Base-by-base conservation (phyloP, 2,888 invertebrate species). In the Polietes domitor region DNA sequence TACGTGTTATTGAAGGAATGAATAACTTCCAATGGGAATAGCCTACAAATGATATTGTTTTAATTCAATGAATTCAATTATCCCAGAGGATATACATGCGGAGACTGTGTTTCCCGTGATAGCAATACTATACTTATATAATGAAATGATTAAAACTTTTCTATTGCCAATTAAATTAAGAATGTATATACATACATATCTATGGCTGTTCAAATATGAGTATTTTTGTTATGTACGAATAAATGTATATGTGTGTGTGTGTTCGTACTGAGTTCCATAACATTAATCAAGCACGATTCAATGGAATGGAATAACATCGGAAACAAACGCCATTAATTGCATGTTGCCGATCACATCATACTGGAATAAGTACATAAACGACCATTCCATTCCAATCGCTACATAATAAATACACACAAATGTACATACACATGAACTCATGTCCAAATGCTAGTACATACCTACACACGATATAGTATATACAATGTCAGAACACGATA, bases 311-410 rank as follows among this genome's bases (percentile, higher is more conserved):
- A 65, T 28, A 61, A 17, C 32, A 61, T 32, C 41, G n/a, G 65
- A 65, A 65, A 37, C 65, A 65, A 65, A 41, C 65, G 41, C 65
- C 65, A 65, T 65, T 65, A 65, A 65, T 65, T 65, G 32, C 21
- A 19, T 65, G 21, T 37, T 9, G 61, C 61, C 61, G 61, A 28
- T n/a, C 61, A 61, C 61, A 61, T 28, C 47, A 15, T 47, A 47
- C n/a, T 17, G 28, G 28, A 61, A 1, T 4, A 28, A 19, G 61
- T 28, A n/a, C 28, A 17, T 37, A 37, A 37, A 7, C 37, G 12
- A 37, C 37, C 37, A 10, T 10, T 9, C 37, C 6, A 32, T 32
- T n/a, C n/a, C 5, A 32, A n/a, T 21, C 65, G 65, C 17, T 19
- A 37, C 21, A 28, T 7, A n/a, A 61, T 61, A 58, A 55, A 4